These are phyloP conservation scores for Aelia acuminata DNA, from an alignment of 2,888 invertebrate species.

Conservation along the genomic window DNA sequence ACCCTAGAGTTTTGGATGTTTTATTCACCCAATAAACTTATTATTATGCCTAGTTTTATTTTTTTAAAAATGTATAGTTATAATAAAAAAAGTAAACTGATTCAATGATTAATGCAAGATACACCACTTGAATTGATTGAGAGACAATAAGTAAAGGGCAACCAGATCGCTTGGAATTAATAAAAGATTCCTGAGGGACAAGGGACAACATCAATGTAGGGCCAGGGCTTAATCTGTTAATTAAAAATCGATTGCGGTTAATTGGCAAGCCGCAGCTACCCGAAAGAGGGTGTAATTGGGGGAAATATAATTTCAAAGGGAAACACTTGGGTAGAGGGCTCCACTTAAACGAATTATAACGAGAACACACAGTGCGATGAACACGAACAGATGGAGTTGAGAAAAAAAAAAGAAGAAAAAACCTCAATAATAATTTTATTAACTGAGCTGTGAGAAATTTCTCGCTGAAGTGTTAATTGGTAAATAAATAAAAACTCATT, in stretches of 20 bases:
- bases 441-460: not conserved
- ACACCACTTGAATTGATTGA: not conserved
- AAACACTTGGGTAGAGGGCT: not conserved
- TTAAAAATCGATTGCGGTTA: constrained; percentile 3
- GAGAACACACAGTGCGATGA: not conserved
- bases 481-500: not conserved
- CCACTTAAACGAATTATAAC: constrained; percentile 16
- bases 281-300: constrained; percentile 15
- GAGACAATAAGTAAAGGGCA: not conserved
- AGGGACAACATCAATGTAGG: not conserved
- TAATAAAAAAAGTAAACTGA: too few relatives aligned
- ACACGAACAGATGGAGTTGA: not conserved
- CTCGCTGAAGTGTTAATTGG: not conserved
- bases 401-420: not conserved
- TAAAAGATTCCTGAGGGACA: not conserved
- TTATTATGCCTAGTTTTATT: too few relatives aligned
- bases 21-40: too few relatives aligned
- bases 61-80: too few relatives aligned
- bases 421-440: not conserved
- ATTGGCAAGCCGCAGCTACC: not conserved
- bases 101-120: not conserved
- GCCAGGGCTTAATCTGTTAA: constrained; percentile 2
- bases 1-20: too few relatives aligned
- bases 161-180: not conserved
- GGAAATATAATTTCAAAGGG: constrained; percentile 6